Evolutionary conservation across 2,113 vertebrate genomes (phyloP).

Genomic region (Suncus etruscus): DNA sequence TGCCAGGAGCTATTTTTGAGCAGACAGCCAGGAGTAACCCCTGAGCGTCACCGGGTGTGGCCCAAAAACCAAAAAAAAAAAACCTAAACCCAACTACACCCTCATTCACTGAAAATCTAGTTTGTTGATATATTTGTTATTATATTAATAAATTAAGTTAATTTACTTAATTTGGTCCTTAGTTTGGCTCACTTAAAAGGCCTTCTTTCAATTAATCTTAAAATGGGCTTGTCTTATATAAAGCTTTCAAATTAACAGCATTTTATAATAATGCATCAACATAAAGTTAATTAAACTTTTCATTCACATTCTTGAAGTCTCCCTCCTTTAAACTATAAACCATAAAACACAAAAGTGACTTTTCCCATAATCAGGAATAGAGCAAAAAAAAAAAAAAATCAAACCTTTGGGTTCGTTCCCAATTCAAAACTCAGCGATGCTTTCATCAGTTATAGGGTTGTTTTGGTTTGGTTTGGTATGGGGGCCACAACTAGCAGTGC

Average conservation of each 20-base stretch:
- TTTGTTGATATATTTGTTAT: neutral
- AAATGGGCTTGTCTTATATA: slow-evolving; percentile 57
- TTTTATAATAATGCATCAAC: slow-evolving; percentile 5
- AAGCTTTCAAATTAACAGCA: slow-evolving; percentile 57
- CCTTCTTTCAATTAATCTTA: slow-evolving; percentile 55
- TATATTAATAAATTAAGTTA: slow-evolving; percentile 47
- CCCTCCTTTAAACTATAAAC: slow-evolving; percentile 24
- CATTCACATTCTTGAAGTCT: slow-evolving; percentile 59
- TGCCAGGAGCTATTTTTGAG: too few species aligned
- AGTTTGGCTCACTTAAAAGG: slow-evolving; percentile 33
- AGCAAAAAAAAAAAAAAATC: slow-evolving; percentile 55
- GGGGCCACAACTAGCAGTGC: too few species aligned
- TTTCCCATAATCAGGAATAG: slow-evolving; percentile 23
- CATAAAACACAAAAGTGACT: slow-evolving; percentile 18
- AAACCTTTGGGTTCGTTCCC: slow-evolving; percentile 5
- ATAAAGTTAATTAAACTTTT: slow-evolving; percentile 64
- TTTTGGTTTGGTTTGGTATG: too few species aligned
- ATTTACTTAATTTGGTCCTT: neutral
- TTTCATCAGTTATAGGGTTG: neutral
- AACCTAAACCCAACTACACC: neutral
- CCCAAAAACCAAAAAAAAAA: too few species aligned
- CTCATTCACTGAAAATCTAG: neutral
- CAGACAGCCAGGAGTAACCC: too few species aligned
- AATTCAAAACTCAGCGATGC: neutral
- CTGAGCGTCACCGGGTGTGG: too few species aligned